A percentile compares a stretch with the other conserved stretches of the same genome.
These are phyloP conservation scores for Ceratothoa steindachneri DNA, from an alignment of 2,888 invertebrate genomes.

Conservation along the genomic window DNA sequence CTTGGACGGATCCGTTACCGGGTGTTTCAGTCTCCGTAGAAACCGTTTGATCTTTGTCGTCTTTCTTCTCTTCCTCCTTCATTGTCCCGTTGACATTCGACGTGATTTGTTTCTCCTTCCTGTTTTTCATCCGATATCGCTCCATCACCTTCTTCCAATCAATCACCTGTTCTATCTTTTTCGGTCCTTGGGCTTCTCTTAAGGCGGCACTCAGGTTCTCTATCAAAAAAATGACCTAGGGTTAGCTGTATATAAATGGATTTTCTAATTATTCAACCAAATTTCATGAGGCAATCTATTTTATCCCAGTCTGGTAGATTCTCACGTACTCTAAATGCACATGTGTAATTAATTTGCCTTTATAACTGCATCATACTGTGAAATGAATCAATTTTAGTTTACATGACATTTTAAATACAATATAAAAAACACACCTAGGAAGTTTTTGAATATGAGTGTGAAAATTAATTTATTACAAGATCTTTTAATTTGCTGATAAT, in stretches of 20 bases:
- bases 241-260: not conserved
- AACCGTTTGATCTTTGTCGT: not conserved
- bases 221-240: not conserved
- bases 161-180: constrained; percentile 42
- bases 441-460: no score
- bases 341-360: no score
- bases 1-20: not conserved
- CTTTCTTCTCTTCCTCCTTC: constrained; percentile 3
- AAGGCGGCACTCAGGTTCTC: constrained; percentile 32
- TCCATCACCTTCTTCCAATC: constrained; percentile 45
- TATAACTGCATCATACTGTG: no score
- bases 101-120: constrained; percentile 22
- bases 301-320: no score
- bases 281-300: no score
- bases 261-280: not conserved
- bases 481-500: no score
- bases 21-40: not conserved
- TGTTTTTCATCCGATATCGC: constrained; percentile 32
- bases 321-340: no score
- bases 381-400: no score
- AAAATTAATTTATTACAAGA: no score
- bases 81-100: not conserved
- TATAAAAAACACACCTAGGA: no score
- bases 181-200: constrained; percentile 27
- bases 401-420: no score